A percentile compares a stretch with the other conserved stretches of the same genome.
Evolutionary conservation across 2,888 invertebrate species (phyloP).

Genomic region (Dolichopus griseipennis): DNA sequence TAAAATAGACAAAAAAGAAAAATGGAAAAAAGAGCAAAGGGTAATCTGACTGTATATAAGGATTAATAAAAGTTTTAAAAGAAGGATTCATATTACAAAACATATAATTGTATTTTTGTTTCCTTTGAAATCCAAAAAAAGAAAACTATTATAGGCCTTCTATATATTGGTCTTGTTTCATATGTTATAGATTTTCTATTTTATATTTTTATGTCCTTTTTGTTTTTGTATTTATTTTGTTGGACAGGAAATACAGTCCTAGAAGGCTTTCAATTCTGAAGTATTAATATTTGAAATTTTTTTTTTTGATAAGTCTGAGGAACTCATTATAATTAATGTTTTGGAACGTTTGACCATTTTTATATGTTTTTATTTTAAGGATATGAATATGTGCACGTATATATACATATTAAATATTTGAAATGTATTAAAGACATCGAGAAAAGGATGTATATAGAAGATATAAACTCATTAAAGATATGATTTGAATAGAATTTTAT

Average conservation of each 20-base stretch:
- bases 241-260: no score
- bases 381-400: background rate
- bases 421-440: no score
- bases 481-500: slow-evolving; percentile 1
- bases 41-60: background rate
- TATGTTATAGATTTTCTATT: background rate
- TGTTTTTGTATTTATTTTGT: background rate
- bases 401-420: background rate
- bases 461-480: background rate
- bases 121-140: no score
- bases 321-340: slow-evolving; percentile 6
- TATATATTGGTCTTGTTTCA: background rate
- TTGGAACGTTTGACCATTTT: slow-evolving; percentile 2
- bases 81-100: background rate
- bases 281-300: no score
- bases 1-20: background rate
- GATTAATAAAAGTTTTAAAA: no score
- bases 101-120: background rate
- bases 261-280: no score
- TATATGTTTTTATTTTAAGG: background rate
- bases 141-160: no score
- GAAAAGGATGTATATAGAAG: no score
- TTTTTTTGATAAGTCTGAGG: background rate
- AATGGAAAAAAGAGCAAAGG: background rate
- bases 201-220: background rate